Base-by-base conservation (phyloP, 2,113 vertebrate genomes). In the Ictalurus punctatus region DNA sequence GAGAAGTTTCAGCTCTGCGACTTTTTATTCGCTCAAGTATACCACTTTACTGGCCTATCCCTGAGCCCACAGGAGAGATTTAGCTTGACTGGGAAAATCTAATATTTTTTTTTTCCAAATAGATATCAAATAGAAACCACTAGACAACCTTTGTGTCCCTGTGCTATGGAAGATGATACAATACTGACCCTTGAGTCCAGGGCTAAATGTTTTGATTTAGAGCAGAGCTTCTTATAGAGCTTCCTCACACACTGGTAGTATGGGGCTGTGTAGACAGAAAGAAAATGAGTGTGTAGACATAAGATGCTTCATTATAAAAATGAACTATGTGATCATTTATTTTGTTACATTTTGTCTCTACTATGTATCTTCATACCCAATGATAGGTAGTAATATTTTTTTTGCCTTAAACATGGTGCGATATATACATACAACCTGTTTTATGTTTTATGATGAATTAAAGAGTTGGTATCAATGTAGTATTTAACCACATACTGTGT, bases 41-140 rank as follows among this genome's bases (percentile, higher is more conserved):
- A n/a, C 80, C 67, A 63, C 89, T 91, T 93, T 93, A 88, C 82
- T 89, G 58, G 67, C 76, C 93, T 93, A 93, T 94, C 91, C 94
- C 65, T 48, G 81, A 88, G 91, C 93, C 91, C 92, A 90, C 79
- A 91, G 93, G 93, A 93, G 16, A 92, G 92, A 93, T 94, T 94
- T 92, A 91, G 78, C 90, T 82, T 65, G 81, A 86, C 89, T 90
- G 84, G 86, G 86, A 91, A 92, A 90, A 93, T 90, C 85, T 82
- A 89, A 92, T 93, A 10, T 92, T 92, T 92, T 89, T 92, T 93
- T 74, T 74, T 74, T 23, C 14, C 87, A 91, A 93, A 90, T 92
- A 93, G 84, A 92, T 93, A 92, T 93, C 88, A 90, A 93, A 94
- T 88, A 92, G 87, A 93, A 92, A 91, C 76, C 86, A 90, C 85